Conservation (phyloP, 2,888 invertebrate genomes). For the Andrena chrysosceles region DNA sequence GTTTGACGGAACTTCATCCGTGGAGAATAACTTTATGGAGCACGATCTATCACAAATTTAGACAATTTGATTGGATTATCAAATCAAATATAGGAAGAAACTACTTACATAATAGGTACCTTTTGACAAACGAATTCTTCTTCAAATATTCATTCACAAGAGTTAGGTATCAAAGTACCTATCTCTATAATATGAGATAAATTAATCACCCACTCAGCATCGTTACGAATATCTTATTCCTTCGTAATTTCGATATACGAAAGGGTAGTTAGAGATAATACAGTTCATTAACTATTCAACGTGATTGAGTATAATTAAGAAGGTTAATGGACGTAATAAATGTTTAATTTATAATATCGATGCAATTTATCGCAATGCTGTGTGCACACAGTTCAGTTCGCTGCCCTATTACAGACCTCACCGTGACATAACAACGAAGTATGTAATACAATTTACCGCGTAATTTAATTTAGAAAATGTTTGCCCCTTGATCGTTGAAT, state of each 20-base stretch:
- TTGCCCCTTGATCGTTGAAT: neutral
- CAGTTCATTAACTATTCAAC: neutral
- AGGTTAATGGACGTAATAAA: slow-evolving; percentile 20
- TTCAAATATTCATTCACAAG: neutral
- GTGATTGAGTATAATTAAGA: slow-evolving; percentile 1
- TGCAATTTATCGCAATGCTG: neutral
- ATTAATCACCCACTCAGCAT: neutral
- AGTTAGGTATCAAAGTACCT: neutral
- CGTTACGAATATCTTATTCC: neutral
- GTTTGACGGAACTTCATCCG: slow-evolving; percentile 14
- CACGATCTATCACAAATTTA: neutral
- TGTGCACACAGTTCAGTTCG: neutral
- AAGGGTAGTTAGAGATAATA: neutral
- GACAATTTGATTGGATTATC: neutral
- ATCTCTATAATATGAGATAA: neutral
- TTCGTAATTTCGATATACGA: neutral
- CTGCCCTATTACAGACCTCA: neutral
- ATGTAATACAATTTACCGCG: neutral
- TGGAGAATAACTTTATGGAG: slow-evolving; percentile 10
- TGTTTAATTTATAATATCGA: neutral
- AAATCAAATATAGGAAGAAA: neutral
- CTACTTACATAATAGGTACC: neutral
- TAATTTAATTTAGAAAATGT: neutral
- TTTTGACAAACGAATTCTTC: neutral
- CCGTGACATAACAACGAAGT: neutral